Evolutionary conservation across 2,113 vertebrate genomes (phyloP), one percentile per base, ranked within the genome.

Genomic region (Larimichthys crocea): DNA sequence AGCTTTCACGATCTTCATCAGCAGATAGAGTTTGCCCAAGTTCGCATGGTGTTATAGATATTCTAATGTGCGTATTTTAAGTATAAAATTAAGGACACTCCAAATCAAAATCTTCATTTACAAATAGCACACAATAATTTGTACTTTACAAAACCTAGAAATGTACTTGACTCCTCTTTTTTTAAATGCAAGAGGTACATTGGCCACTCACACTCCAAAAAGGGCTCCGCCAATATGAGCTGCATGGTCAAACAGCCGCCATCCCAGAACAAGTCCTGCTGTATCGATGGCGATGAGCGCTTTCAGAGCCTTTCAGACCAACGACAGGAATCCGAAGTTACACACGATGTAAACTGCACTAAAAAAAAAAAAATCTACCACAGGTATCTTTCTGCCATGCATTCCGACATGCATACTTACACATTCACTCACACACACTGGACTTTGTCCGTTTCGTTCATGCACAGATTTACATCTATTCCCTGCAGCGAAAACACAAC

Each of bases 241-340:
- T 16, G 98, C 98, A 24, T 99, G 98, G 88, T 99, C 98, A 88
- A 99, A 98, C 83, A 97, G 93, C 73, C 92, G 97, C 98, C 98
- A 99, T 88, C 98, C 97, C 85, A 99, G 87, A 67, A 97, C 48
- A 78, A 99, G 94, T 44, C 98, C 98, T 3, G 94, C 92, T 11
- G 95, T 91, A 80, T 99, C 98, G 91, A 98, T 86, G 71, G 98
- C 97, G 83, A 99, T 89, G 24, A 99, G 96, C 5, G 94, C 96
- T 95, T 98, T 99, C 68, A 99, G 92, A 86, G 97, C 98, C 98
- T 99, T 11, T 50, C 8, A 79, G 29, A 83, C 8, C 16, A 74
- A 26, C 7, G 22, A 46, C 3, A 89, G 15, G 10, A 64, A 55
- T 2, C n/a, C 35, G 3, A 53, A 20, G 46, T 79, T 69, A 52